Evolutionary conservation across 2,888 invertebrate species (phyloP), one percentile per base, ranked within the genome.

Genomic region (Eulithis prunata): DNA sequence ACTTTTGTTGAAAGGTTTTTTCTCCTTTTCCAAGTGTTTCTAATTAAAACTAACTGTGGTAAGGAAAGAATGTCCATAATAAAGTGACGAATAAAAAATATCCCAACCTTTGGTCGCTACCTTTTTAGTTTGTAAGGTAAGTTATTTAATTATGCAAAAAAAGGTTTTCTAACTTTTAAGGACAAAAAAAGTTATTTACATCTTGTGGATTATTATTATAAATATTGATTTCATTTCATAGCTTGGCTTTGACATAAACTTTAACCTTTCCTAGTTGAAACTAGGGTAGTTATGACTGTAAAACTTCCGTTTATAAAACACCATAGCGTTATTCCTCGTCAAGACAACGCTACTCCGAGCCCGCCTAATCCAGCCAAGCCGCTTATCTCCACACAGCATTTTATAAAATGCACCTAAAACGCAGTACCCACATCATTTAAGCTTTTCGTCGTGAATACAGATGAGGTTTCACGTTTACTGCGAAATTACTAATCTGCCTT

Each of bases 41-140:
- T 88, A 87, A 88, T 89, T 88, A 86, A 87, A 88, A 88, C 86
- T 85, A 87, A 88, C 86, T 85, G 85, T 84, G 80, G 78, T 78
- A 76, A 74, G 78, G 78, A 82, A 83, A 79, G 78, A 82, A 81
- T 77, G 71, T 77, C 79, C 77, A 73, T 77, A 82, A 79, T 83
- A 83, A 83, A 84, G 83, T 82, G 78, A 77, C 75, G 75, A 78
- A 32, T 32, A 85, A 85, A 83, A 82, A 79, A 81, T 79, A 21
- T 2, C 21, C 21, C 21, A 75, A 77, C 49, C 76, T 73, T 69
- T 71, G 73, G 65, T 72, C 72, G 67, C 77, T 78, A 77, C 82
- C 36, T 79, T 76, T 77, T 74, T 78, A 21, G 21, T 32, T 32
- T 32, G 32, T 21, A 21, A 21, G 21, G 21, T 21, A 21, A 21